Conservation (phyloP, 2,888 invertebrate species). For the Volucella inflata region DNA sequence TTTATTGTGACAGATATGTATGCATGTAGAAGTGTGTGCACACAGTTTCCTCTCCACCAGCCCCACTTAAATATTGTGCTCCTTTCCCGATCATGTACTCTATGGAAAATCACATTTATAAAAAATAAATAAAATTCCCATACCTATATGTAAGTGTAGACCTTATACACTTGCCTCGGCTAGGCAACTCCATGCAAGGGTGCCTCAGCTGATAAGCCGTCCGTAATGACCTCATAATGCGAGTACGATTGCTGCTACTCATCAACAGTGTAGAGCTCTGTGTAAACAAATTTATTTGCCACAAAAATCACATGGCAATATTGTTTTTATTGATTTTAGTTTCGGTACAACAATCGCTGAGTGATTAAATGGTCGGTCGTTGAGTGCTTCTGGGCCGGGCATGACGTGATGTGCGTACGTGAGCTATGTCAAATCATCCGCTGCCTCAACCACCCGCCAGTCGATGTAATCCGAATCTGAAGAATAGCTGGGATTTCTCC, state of each 20-base stretch:
- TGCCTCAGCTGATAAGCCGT: constrained; percentile 62
- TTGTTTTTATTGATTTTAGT: constrained; percentile 55
- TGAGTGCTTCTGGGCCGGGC: constrained; percentile 7
- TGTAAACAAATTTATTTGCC: constrained; percentile 71
- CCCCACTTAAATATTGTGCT: constrained; percentile 23
- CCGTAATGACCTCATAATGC: constrained; percentile 72
- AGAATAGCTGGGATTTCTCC: background rate
- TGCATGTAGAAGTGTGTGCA: background rate
- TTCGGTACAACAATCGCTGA: constrained; percentile 36
- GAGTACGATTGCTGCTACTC: constrained; percentile 53
- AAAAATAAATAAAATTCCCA: constrained; percentile 31
- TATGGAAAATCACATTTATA: constrained; percentile 50
- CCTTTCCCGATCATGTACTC: background rate
- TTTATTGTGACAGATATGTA: constrained; percentile 3
- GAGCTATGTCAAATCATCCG: constrained; percentile 63
- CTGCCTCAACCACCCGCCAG: constrained; percentile 14
- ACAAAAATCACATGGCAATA: constrained; percentile 69
- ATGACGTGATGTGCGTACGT: constrained; percentile 66
- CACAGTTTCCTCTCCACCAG: constrained; percentile 2
- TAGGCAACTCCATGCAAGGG: constrained; percentile 21
- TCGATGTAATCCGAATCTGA: constrained; percentile 17
- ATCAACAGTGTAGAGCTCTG: constrained; percentile 55
- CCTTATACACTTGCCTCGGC: constrained; percentile 28
- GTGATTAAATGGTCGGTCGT: background rate
- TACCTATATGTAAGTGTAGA: constrained; percentile 45